Evolutionary conservation across 2,888 invertebrate genomes (phyloP).

Genomic region (Ecliptopera silaceata): DNA sequence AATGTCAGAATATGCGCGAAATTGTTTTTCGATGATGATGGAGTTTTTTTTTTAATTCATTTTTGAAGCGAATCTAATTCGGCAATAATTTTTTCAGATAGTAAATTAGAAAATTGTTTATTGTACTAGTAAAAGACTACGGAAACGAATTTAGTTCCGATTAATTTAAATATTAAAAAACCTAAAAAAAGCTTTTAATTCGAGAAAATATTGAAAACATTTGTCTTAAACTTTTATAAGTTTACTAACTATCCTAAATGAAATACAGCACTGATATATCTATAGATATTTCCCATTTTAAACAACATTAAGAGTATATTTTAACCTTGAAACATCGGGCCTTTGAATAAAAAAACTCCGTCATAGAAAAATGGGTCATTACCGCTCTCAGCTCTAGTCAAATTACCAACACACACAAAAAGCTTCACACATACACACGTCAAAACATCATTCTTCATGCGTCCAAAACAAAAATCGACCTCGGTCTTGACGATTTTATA

Average conservation of each 20-base stretch:
- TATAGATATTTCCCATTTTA: too few relatives aligned
- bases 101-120: too few relatives aligned
- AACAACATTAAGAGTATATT: too few relatives aligned
- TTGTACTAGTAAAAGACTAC: too few relatives aligned
- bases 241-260: too few relatives aligned
- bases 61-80: constrained; percentile 30
- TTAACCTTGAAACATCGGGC: constrained; percentile 6
- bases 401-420: constrained; percentile 42
- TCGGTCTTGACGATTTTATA: constrained; percentile 78
- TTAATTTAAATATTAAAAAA: too few relatives aligned
- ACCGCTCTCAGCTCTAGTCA: constrained; percentile 27
- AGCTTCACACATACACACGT: constrained; percentile 44
- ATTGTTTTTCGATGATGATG: constrained; percentile 55
- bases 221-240: too few relatives aligned
- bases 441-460: constrained; percentile 72
- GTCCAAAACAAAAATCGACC: constrained; percentile 63
- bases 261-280: too few relatives aligned
- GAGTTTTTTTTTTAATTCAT: constrained; percentile 44
- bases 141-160: too few relatives aligned
- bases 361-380: constrained; percentile 35
- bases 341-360: constrained; percentile 10
- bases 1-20: constrained; percentile 54
- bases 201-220: too few relatives aligned
- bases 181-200: too few relatives aligned
- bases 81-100: neutral